Evolutionary conservation across 1,140 invertebrate genomes (phyloP), one percentile per base, ranked within the genome.

Genomic region (Phymorhynchus buccinoides): DNA sequence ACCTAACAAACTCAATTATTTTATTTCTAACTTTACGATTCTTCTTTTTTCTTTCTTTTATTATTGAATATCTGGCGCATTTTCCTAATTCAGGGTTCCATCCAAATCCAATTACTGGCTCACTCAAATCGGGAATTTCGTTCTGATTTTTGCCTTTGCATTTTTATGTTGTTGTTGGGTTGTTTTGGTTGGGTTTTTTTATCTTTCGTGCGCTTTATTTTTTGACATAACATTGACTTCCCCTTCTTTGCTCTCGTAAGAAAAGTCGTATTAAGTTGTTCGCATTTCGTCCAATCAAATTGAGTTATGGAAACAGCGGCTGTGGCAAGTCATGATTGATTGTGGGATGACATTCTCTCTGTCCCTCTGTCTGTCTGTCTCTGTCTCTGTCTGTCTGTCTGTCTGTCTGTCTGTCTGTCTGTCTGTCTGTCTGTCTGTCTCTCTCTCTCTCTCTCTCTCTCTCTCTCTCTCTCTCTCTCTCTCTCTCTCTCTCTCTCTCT

Each of bases 1-100:
- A n/a, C n/a, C n/a, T n/a, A n/a, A n/a, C n/a, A n/a, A n/a, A n/a
- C n/a, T n/a, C n/a, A n/a, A n/a, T n/a, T n/a, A n/a, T n/a, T n/a
- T n/a, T n/a, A n/a, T n/a, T n/a, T n/a, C n/a, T n/a, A n/a, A n/a
- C n/a, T n/a, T n/a, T n/a, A n/a, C n/a, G n/a, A n/a, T n/a, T n/a
- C n/a, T n/a, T n/a, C n/a, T n/a, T n/a, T n/a, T n/a, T n/a, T n/a
- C n/a, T n/a, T n/a, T n/a, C n/a, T n/a, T n/a, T n/a, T n/a, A n/a
- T n/a, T n/a, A n/a, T n/a, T n/a, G n/a, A 37, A 7, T 73, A 35
- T 68, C 14, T 66, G 66, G 83, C 75, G 32, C 68, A 83, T 83
- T 18, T 75, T 75, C 81, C n/a, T 81, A 16, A 32, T 56, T 56
- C 30, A 62, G n/a, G 32, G 41, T 37, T 79, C 41, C 32, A 39